Evolutionary conservation across 1,140 invertebrate genomes (phyloP).

Genomic region (Dendroctonus ponderosae): DNA sequence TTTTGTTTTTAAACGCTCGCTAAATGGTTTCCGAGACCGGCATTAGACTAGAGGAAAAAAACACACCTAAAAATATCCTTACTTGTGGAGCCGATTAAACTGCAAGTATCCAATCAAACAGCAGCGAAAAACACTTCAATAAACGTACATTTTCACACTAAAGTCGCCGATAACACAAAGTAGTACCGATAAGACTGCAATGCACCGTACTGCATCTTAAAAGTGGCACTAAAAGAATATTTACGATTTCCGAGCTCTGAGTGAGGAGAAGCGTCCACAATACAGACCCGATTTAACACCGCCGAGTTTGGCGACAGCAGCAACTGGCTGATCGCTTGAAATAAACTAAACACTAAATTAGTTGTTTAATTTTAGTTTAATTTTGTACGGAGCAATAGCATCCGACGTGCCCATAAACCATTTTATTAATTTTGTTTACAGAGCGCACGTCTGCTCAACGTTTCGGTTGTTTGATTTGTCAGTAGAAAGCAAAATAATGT

Average conservation of each 20-base stretch:
- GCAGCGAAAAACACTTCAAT: neutral
- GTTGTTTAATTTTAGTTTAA: constrained; percentile 26
- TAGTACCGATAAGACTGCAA: constrained; percentile 1
- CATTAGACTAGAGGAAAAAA: too few relatives aligned
- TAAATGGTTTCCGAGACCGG: too few relatives aligned
- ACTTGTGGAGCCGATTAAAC: too few relatives aligned
- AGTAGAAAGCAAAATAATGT: too few relatives aligned
- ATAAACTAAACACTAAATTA: constrained; percentile 19
- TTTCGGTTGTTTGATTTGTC: too few relatives aligned
- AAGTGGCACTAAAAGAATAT: neutral
- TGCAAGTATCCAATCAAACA: too few relatives aligned
- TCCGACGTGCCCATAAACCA: neutral
- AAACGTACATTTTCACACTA: neutral
- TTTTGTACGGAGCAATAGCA: constrained; percentile 13
- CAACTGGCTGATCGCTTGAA: constrained; percentile 15
- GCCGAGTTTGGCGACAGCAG: constrained; percentile 14
- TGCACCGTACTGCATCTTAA: constrained; percentile 5
- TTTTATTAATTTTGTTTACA: constrained; percentile 1
- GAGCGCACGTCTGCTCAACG: too few relatives aligned
- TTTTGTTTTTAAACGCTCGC: too few relatives aligned
- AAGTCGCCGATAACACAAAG: constrained; percentile 8
- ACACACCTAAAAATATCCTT: too few relatives aligned
- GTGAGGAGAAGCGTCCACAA: neutral
- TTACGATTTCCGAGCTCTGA: constrained; percentile 7
- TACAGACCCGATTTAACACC: constrained; percentile 14